Evolutionary conservation across 2,113 vertebrate species (phyloP).

Genomic region (Lutjanus erythropterus): DNA sequence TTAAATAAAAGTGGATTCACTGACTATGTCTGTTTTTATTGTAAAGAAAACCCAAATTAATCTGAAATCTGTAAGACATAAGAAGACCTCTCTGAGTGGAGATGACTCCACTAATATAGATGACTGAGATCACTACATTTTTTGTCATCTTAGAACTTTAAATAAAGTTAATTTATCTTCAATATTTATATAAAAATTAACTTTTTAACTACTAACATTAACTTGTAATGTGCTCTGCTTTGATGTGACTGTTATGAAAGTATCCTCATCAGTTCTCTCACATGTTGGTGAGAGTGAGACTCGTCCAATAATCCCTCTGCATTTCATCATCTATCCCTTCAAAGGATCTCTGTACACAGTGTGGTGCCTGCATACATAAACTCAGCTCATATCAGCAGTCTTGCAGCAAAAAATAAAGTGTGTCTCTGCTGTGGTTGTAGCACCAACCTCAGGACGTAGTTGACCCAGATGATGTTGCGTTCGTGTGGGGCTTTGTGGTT

Average conservation of each 20-base stretch:
- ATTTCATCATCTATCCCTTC: conserved; percentile 70
- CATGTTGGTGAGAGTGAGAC: conserved; percentile 25
- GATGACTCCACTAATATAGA: too few species aligned
- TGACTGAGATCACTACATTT: background rate
- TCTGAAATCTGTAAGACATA: conserved; percentile 21
- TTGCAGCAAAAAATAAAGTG: background rate
- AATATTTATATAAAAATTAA: conserved; percentile 13
- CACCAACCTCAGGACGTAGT: conserved; percentile 91
- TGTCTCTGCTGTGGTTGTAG: background rate
- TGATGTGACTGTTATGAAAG: conserved; percentile 37
- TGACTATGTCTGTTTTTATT: background rate
- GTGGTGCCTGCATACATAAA: conserved; percentile 39
- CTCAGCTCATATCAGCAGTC: conserved; percentile 11
- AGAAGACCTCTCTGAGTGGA: background rate
- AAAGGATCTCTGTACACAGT: conserved; percentile 54
- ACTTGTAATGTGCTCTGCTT: conserved; percentile 39
- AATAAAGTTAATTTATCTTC: background rate
- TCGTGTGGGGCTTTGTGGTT: conserved; percentile 92
- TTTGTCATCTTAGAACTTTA: background rate
- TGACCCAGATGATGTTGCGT: conserved; percentile 94
- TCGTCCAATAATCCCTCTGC: conserved; percentile 49
- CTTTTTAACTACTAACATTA: background rate
- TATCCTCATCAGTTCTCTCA: conserved; percentile 44
- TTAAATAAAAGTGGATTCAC: background rate
- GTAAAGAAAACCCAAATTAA: background rate